Evolutionary conservation across 92 coral and sea anemone species (phyloP).

Genomic region (Epizoanthus ramosus): DNA sequence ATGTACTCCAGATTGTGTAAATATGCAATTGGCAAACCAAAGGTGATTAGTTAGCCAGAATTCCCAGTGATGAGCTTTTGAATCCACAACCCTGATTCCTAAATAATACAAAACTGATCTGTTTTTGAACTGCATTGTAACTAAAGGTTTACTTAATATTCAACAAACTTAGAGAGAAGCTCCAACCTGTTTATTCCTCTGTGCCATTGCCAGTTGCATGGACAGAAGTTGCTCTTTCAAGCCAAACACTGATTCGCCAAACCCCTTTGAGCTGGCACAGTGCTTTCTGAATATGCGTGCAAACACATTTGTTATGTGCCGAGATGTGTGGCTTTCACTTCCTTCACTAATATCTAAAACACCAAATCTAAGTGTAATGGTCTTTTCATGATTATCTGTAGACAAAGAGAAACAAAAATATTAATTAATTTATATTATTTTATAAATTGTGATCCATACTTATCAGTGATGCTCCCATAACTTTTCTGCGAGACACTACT

Average conservation of each 20-base stretch:
- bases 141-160: too few relatives aligned
- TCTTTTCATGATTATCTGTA: constrained; percentile 3
- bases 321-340: neutral
- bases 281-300: constrained; percentile 66
- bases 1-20: too few relatives aligned
- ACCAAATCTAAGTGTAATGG: constrained; percentile 15
- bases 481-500: too few relatives aligned
- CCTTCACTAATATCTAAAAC: constrained; percentile 10
- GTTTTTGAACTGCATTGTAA: too few relatives aligned
- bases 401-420: neutral
- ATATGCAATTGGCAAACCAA: too few relatives aligned
- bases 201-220: constrained; percentile 84
- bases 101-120: too few relatives aligned
- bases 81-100: too few relatives aligned
- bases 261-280: constrained; percentile 48
- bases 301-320: constrained; percentile 33
- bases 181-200: constrained; percentile 73
- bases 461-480: neutral
- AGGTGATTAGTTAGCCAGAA: too few relatives aligned
- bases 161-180: neutral
- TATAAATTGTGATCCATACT: too few relatives aligned
- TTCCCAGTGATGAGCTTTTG: too few relatives aligned
- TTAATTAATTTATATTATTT: too few relatives aligned
- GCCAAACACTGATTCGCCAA: constrained; percentile 74
- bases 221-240: constrained; percentile 74